A percentile compares a stretch with the other conserved stretches of the same genome.
phyloP scores from a whole-genome alignment of 2,888 invertebrate species.

The Oegoconia quadripuncta region DNA sequence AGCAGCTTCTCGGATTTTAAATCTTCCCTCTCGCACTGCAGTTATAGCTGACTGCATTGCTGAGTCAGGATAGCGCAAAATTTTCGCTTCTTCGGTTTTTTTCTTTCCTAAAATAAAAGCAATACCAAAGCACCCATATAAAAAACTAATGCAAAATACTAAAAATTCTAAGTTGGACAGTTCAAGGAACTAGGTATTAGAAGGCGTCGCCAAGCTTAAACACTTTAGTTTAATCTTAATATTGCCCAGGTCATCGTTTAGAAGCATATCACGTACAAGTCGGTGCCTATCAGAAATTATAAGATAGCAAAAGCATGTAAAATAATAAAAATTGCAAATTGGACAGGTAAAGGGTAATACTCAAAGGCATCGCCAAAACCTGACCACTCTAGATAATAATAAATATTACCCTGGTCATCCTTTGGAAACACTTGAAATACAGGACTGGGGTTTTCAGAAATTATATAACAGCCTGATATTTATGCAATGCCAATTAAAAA shows the following conservation, averaged over 20 bases:
- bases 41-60: constrained; percentile 6
- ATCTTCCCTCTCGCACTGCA: constrained; percentile 8
- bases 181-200: too few relatives aligned
- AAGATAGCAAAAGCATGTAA: too few relatives aligned
- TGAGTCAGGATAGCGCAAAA: constrained; percentile 5
- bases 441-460: too few relatives aligned
- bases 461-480: too few relatives aligned
- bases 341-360: background rate
- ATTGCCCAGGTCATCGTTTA: background rate
- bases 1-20: constrained; percentile 8
- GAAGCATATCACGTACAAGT: background rate
- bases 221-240: too few relatives aligned
- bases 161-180: background rate
- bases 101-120: background rate
- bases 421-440: too few relatives aligned
- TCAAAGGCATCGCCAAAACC: background rate
- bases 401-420: too few relatives aligned
- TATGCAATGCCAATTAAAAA: too few relatives aligned
- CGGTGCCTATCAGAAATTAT: background rate
- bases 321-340: background rate
- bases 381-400: background rate
- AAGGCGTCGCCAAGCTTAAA: too few relatives aligned
- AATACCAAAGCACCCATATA: background rate
- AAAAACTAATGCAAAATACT: background rate
- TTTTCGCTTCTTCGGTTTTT: background rate